Conservation (phyloP, 2,888 invertebrate species). For the Furcula furcula region DNA sequence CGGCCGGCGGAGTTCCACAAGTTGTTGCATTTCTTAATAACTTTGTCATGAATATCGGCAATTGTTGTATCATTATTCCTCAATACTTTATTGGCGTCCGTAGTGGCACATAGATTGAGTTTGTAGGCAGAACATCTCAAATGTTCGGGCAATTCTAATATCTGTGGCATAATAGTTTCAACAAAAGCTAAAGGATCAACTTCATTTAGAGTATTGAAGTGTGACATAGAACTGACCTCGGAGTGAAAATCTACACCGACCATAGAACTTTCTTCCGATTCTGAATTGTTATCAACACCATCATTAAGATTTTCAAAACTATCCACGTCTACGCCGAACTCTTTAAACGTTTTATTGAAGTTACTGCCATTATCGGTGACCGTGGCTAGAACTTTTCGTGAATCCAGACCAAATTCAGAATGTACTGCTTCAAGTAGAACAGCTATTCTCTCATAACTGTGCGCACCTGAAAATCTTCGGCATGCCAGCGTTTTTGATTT, state of each 20-base stretch:
- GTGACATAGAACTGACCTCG: conserved; percentile 4
- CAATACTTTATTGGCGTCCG: conserved; percentile 19
- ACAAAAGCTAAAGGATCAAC: conserved; percentile 6
- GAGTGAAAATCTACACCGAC: conserved; percentile 6
- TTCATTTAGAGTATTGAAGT: conserved; percentile 4
- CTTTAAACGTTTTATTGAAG: conserved; percentile 10
- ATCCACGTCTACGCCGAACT: conserved; percentile 1
- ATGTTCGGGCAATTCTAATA: conserved; percentile 14
- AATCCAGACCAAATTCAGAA: conserved; percentile 3
- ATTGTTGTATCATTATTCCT: conserved; percentile 9
- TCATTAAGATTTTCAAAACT: too few relatives aligned
- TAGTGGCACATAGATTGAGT: conserved; percentile 19
- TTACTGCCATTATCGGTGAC: conserved; percentile 16
- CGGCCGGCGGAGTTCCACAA: conserved; percentile 14
- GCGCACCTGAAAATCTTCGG: conserved; percentile 6
- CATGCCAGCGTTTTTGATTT: conserved; percentile 7
- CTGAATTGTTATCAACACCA: not conserved
- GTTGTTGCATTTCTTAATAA: conserved; percentile 12
- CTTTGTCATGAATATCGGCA: conserved; percentile 15
- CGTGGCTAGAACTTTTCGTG: conserved; percentile 9
- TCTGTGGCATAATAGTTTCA: conserved; percentile 1
- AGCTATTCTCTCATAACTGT: conserved; percentile 6
- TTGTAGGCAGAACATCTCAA: conserved; percentile 20
- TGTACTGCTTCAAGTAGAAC: conserved; percentile 1
- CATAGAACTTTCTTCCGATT: conserved; percentile 4